Base-by-base conservation (phyloP, 2,888 invertebrate genomes). In the Drosophila falleni region DNA sequence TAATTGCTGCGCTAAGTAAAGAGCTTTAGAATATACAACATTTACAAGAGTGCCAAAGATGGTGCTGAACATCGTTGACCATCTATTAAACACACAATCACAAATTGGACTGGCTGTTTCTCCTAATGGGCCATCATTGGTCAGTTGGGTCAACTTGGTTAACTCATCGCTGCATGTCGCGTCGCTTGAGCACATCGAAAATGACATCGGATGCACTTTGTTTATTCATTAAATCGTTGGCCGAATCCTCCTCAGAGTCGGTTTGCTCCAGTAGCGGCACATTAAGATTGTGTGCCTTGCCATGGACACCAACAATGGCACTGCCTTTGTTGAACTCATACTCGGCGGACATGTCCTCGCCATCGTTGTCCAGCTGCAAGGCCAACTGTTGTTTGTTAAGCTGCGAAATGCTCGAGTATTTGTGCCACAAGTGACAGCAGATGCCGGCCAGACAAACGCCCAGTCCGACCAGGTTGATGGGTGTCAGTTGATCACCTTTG, bases 371-470 rank as follows among this genome's bases (percentile, higher is more conserved):
- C 29, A 80, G 51, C 0, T 74, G 58, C 49, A 81, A 6, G 0
- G 82, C 67, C 53, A 80, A 65, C 26, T 87, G 77, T 37, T 87
- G 76, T 50, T 89, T 85, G 46, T 87, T 90, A 1, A 73, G 44
- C 71, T 89, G 89, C 6, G 83, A 79, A 65, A 91, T 78, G 16
- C 74, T 87, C 16, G 90, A 82, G 80, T 92, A 93, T 92, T 97
- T 97, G 91, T 97, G 96, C 60, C 96, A 92, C 35, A 98, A 95
- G 92, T 99, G 99, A 54, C 96, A 94, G 11, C 94, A 94, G 80
- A 99, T 98, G 58, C 99, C 99, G 50, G 96, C 94, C 72, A 99
- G 93, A 90, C 99, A 99, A 60, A 98, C 93, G 9, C 96, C 93
- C 69, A 99, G 93, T 0, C 99, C 99, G 6, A 96, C 93, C 29